Evolutionary conservation across 2,113 vertebrate species (phyloP).

Genomic region (Danio rerio): GRCz12tu NC_133179.1:19667001-19667500

Average conservation of each 20-base stretch:
- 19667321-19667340: slow-evolving; percentile 66
- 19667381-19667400: slow-evolving; percentile 47
- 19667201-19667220: background rate
- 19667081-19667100: no score
- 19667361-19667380: slow-evolving; percentile 40
- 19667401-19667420: slow-evolving; percentile 22
- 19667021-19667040: no score
- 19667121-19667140: background rate
- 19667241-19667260: slow-evolving; percentile 6
- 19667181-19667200: background rate
- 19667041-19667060: background rate
- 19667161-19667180: slow-evolving; percentile 1
- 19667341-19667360: slow-evolving; percentile 42
- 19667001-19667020: no score
- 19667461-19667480: slow-evolving; percentile 34
- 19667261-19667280: slow-evolving; percentile 54
- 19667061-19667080: background rate
- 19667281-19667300: slow-evolving; percentile 53
- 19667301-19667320: slow-evolving; percentile 62
- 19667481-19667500: slow-evolving; percentile 36
- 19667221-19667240: slow-evolving; percentile 28
- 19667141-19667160: background rate
- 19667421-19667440: slow-evolving; percentile 32
- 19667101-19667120: no score
- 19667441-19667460: slow-evolving; percentile 10